Conservation (phyloP, 2,113 vertebrate genomes). For the Siniperca chuatsi region DNA sequence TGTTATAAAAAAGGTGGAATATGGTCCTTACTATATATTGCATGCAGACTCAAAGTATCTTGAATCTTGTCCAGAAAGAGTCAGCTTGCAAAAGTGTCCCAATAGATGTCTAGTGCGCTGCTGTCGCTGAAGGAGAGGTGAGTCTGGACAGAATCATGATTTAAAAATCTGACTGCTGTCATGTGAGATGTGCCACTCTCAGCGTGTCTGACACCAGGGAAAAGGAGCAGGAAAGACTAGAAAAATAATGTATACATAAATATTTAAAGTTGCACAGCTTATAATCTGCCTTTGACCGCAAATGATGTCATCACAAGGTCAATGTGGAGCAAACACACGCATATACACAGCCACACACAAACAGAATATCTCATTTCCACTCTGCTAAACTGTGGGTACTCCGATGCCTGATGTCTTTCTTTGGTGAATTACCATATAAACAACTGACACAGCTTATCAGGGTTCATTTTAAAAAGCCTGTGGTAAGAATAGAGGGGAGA, state of each 20-base stretch:
- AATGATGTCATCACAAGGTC: constrained; percentile 12
- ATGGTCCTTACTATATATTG: background rate
- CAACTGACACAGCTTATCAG: constrained; percentile 58
- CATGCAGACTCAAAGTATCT: background rate
- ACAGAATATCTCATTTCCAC: constrained; percentile 34
- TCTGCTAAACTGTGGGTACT: constrained; percentile 20
- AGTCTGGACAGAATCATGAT: background rate
- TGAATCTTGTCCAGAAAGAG: background rate
- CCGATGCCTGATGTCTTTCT: constrained; percentile 39
- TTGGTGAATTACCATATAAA: constrained; percentile 71
- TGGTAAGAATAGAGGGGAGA: constrained; percentile 23
- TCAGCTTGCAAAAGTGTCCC: too few species aligned
- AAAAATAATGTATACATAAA: too few species aligned
- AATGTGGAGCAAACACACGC: constrained; percentile 3
- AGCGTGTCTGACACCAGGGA: too few species aligned
- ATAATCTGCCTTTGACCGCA: background rate
- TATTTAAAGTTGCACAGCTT: too few species aligned
- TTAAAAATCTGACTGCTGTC: background rate
- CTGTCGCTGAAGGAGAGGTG: background rate
- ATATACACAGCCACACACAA: background rate
- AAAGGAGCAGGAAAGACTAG: too few species aligned
- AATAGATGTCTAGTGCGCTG: background rate
- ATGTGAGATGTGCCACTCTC: background rate
- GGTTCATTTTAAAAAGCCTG: constrained; percentile 38
- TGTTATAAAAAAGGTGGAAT: background rate